Evolutionary conservation across 2,797 vertebrate species (phyloP).

Genomic region (Nothura maculosa): DNA sequence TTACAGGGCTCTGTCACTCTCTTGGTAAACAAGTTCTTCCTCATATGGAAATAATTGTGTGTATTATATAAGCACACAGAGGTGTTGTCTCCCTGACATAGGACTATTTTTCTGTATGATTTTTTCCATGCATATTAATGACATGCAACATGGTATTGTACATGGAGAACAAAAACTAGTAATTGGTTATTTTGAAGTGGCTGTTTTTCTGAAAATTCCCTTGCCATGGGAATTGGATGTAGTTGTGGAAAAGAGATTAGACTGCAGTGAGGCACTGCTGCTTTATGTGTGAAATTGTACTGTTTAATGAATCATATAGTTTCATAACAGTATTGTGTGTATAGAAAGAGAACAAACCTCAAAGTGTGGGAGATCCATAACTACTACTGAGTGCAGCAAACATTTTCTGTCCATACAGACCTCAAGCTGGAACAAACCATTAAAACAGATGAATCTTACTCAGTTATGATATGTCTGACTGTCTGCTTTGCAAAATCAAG

Average conservation of each 20-base stretch:
- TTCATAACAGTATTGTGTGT: background rate
- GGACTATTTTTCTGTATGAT: background rate
- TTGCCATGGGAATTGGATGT: fast-evolving
- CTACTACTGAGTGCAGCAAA: background rate
- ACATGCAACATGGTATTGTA: background rate
- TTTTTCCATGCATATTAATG: background rate
- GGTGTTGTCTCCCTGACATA: background rate
- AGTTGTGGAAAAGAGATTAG: background rate
- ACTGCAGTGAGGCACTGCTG: background rate
- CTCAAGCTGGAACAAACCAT: background rate
- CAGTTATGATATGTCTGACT: background rate
- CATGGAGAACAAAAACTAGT: background rate
- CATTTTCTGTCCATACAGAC: background rate
- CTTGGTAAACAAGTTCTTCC: too few species aligned
- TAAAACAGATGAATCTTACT: background rate
- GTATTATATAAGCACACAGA: background rate
- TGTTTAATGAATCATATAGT: background rate
- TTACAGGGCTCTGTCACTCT: too few species aligned
- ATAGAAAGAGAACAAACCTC: background rate
- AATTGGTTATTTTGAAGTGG: background rate
- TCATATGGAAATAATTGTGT: background rate
- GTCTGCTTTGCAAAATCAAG: background rate
- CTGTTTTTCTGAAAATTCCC: background rate
- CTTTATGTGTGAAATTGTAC: background rate
- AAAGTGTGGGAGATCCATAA: background rate